Base-by-base conservation (phyloP, 2,113 vertebrate genomes). In the Colaptes auratus region DNA sequence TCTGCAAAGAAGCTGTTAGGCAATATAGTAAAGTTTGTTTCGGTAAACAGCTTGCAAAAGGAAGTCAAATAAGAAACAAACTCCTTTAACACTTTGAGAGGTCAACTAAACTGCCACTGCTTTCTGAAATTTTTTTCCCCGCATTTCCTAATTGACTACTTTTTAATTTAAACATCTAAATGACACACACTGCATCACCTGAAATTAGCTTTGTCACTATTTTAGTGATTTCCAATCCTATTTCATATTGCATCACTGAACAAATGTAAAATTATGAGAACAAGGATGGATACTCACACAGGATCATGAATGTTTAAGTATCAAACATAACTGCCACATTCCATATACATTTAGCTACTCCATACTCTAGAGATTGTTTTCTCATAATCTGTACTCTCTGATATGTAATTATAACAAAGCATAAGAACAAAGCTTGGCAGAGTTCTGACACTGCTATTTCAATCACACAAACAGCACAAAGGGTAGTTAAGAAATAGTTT, bases 131-230 rank as follows among this genome's bases (percentile, higher is more conserved):
- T 77, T 93, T 66, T 65, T 72, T 10, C 9, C 48, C 19, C 9
- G 21, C 48, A 76, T 92, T 89, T 96, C 28, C 73, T 83, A 93
- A 93, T 55, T 70, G 73, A 83, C 58, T 89, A 88, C 15, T 86
- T 84, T 61, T 64, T 91, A 84, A 96, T 82, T 85, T 90, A 73
- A 96, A 90, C 56, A 95, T 87, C 92, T 94, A 90, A 69, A 76
- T 66, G 23, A 93, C 56, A 78, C 7, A 80, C 8, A 72, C 18
- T 88, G 36, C 70, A 89, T 93, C 4, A 4, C 53, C 24, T 60
- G 25, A 96, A 97, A 89, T 63, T 20, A 92, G 30, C 9, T 92
- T 94, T 84, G 85, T 12, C 82, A 36, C 71, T 78, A 39, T 84
- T 78, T 91, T 90, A 86, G 28, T 93, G 90, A 92, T 44, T 90